These are phyloP conservation scores for Alosa sapidissima DNA, from an alignment of 2,797 vertebrate genomes.

Conservation along the genomic window DNA sequence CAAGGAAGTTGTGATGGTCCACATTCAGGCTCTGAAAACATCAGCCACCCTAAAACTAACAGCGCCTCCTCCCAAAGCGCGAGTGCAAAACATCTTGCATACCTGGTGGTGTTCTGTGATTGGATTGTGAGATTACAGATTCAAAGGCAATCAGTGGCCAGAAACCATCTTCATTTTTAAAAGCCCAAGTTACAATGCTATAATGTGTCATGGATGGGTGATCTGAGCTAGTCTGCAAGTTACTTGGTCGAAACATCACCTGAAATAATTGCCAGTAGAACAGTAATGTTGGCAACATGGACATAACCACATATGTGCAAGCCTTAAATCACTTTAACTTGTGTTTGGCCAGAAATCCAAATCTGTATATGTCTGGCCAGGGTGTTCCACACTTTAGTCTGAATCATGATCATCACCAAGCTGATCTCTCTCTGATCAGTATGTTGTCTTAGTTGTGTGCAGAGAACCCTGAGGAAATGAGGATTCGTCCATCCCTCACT, in stretches of 20 bases:
- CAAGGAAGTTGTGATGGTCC: conserved; percentile 73
- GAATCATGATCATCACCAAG: not conserved
- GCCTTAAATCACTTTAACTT: not conserved
- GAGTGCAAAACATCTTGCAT: conserved; percentile 22
- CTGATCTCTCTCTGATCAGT: no score
- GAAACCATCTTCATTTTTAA: not conserved
- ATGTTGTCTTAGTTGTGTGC: not conserved
- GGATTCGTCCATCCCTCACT: not conserved
- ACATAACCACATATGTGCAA: not conserved
- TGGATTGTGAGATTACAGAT: not conserved
- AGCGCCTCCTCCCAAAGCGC: conserved; percentile 32
- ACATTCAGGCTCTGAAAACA: conserved; percentile 61
- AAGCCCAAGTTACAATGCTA: not conserved
- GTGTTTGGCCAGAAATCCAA: no score
- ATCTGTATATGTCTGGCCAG: no score
- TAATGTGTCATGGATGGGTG: not conserved
- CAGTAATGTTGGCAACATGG: not conserved
- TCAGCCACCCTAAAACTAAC: conserved; percentile 55
- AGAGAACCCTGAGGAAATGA: not conserved
- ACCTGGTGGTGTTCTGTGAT: conserved; percentile 37
- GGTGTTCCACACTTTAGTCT: not conserved
- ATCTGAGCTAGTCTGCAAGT: not conserved
- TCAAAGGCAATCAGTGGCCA: not conserved
- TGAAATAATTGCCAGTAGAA: not conserved
- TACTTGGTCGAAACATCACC: not conserved